These are phyloP conservation scores for Manis pentadactyla DNA, from an alignment of 2,797 vertebrate species.

Conservation along the genomic window DNA sequence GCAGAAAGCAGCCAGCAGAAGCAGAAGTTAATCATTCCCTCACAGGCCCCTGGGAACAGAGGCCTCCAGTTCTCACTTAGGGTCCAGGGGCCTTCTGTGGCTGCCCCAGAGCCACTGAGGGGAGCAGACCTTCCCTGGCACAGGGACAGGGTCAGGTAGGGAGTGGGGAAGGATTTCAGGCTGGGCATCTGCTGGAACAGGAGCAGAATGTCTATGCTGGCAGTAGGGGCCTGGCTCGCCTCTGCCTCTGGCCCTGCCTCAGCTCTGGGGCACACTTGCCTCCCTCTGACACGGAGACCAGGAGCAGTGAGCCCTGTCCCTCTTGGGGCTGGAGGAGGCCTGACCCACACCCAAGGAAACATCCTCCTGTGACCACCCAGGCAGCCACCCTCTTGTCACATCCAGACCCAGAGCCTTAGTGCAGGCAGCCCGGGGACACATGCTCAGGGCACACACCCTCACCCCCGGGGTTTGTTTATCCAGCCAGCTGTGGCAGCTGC, in stretches of 20 bases:
- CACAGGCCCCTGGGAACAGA: not conserved
- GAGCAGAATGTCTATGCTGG: not conserved
- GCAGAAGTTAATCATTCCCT: slow-evolving; percentile 39
- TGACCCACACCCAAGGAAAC: not conserved
- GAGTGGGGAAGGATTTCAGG: not conserved
- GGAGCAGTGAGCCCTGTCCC: not conserved
- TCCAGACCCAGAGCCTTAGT: not conserved
- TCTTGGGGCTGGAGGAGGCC: not conserved
- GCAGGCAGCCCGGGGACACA: not conserved
- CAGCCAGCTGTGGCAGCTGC: not conserved
- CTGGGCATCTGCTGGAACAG: not conserved
- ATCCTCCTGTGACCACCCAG: not conserved
- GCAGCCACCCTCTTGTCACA: not conserved
- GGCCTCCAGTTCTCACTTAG: not conserved
- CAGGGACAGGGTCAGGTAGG: not conserved
- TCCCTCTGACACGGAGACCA: not conserved
- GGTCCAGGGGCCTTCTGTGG: not conserved
- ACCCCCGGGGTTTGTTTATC: slow-evolving; percentile 58
- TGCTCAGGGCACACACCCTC: not conserved
- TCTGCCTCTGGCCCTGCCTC: not conserved
- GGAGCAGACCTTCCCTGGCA: not conserved
- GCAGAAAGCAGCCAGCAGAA: not conserved
- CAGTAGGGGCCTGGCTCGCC: not conserved
- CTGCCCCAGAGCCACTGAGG: not conserved
- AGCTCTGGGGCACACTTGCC: not conserved